Evolutionary conservation across 2,797 vertebrate genomes (phyloP).

Genomic region (Morus bassanus): DNA sequence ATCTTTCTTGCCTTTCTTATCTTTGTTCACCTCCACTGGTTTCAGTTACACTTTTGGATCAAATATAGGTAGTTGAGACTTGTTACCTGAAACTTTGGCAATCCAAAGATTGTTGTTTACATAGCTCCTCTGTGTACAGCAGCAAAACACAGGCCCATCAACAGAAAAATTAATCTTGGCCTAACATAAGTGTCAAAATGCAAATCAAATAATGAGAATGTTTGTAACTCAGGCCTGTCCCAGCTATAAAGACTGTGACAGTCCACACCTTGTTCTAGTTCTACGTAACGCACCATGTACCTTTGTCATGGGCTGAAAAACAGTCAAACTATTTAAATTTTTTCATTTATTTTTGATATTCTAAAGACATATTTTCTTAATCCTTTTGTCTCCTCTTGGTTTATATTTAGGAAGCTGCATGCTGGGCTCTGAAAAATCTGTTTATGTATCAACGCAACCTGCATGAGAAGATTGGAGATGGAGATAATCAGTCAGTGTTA

Average conservation of each 20-base stretch:
- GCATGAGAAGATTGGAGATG: slow-evolving; percentile 81
- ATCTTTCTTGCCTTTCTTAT: neutral
- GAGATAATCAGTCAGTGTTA: slow-evolving; percentile 83
- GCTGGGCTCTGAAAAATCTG: slow-evolving; percentile 91
- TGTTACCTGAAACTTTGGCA: neutral
- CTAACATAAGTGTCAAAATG: neutral
- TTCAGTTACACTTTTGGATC: neutral
- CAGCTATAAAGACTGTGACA: neutral
- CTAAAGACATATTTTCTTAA: neutral
- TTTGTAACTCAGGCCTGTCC: neutral
- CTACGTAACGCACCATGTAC: neutral
- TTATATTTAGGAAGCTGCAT: slow-evolving; percentile 86
- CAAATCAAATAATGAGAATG: neutral
- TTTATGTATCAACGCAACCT: slow-evolving; percentile 82
- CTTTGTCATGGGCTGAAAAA: neutral
- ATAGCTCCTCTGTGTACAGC: neutral
- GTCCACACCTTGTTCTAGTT: neutral
- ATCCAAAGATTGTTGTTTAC: neutral
- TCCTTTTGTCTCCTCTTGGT: neutral
- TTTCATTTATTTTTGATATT: neutral
- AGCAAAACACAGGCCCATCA: neutral
- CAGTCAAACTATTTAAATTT: neutral
- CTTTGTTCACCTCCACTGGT: neutral
- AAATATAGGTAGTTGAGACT: neutral
- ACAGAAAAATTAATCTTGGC: neutral